These are phyloP conservation scores for Emmelina monodactyla DNA, from an alignment of 2,888 invertebrate genomes.

Conservation along the genomic window DNA sequence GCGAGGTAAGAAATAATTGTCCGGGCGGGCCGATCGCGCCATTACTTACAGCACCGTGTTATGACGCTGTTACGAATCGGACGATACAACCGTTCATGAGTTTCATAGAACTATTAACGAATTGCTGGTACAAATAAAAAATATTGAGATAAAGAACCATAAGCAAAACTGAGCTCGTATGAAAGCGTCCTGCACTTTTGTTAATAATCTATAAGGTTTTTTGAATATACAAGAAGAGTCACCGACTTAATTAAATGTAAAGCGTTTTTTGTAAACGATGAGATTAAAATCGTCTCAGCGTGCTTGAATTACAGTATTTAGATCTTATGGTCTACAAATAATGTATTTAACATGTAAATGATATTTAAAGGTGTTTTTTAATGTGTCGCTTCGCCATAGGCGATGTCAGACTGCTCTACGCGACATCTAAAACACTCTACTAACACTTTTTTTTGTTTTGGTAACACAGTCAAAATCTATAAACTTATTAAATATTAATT, in stretches of 20 bases:
- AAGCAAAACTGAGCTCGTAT: no score
- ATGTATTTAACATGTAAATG: conserved; percentile 28
- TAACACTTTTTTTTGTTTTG: neutral
- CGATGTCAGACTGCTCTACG: conserved; percentile 23
- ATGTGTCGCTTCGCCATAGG: conserved; percentile 42
- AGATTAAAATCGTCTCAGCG: conserved; percentile 14
- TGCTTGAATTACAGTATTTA: conserved; percentile 12
- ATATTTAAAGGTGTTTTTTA: conserved; percentile 34
- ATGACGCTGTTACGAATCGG: no score
- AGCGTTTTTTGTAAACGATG: neutral
- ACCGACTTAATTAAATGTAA: no score
- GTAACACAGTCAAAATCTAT: conserved; percentile 5
- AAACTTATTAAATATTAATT: conserved; percentile 31
- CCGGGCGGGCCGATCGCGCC: conserved; percentile 16
- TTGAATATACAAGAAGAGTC: no score
- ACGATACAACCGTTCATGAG: no score
- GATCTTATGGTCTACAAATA: conserved; percentile 8
- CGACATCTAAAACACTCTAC: neutral
- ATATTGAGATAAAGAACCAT: no score
- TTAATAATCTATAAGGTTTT: no score
- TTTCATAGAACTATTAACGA: no score
- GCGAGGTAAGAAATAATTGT: conserved; percentile 42
- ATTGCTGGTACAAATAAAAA: no score
- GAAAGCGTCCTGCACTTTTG: no score
- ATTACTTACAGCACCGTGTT: conserved; percentile 6